These are phyloP conservation scores for Fringilla coelebs DNA, from an alignment of 2,797 vertebrate species.

Conservation along the genomic window DNA sequence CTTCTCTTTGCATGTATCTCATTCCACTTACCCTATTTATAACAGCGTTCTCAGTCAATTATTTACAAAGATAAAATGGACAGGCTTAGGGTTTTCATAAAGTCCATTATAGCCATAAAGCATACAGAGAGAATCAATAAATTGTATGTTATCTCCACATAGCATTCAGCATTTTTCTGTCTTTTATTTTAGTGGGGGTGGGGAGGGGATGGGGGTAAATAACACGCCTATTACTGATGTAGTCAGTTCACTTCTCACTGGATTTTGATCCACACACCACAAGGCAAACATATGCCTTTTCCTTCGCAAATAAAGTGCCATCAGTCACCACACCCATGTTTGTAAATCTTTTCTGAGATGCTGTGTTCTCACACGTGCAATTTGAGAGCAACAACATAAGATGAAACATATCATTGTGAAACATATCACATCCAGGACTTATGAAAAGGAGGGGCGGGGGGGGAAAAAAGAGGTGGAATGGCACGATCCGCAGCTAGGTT, in stretches of 20 bases:
- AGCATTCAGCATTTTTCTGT: not conserved
- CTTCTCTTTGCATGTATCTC: not conserved
- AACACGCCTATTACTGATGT: not conserved
- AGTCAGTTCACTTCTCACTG: not conserved
- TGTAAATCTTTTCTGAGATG: slow-evolving; percentile 21
- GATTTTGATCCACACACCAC: slow-evolving; percentile 9
- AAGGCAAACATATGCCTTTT: slow-evolving; percentile 52
- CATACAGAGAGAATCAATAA: not conserved
- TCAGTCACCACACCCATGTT: not conserved
- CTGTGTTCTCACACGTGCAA: slow-evolving; percentile 46
- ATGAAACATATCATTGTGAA: not conserved
- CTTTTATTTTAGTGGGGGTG: not conserved
- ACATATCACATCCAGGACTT: slow-evolving; percentile 29
- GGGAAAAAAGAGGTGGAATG: not conserved
- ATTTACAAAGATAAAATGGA: slow-evolving; percentile 25
- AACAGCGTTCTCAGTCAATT: not conserved
- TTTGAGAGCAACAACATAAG: slow-evolving; percentile 56
- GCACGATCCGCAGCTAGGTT: not conserved
- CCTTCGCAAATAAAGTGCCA: slow-evolving; percentile 29
- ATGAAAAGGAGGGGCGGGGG: not conserved
- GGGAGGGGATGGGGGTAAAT: not conserved
- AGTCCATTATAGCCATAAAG: slow-evolving; percentile 24
- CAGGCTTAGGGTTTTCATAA: not conserved
- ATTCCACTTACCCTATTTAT: not conserved
- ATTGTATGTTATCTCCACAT: not conserved